These are phyloP conservation scores for Gymnodraco acuticeps DNA, from an alignment of 2,797 vertebrate genomes.

Conservation along the genomic window DNA sequence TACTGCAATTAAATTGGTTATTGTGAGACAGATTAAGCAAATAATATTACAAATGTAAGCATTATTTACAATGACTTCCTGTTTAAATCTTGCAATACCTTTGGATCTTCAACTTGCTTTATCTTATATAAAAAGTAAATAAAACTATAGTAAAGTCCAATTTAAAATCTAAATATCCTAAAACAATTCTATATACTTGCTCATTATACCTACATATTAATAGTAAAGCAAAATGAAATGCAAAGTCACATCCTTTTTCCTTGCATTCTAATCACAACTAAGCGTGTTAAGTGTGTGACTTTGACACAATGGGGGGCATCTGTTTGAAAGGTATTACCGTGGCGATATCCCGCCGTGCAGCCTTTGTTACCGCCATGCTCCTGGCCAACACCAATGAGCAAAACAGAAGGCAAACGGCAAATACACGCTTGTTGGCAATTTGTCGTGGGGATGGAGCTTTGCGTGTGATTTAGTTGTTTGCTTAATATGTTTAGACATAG, in stretches of 20 bases:
- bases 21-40: neutral
- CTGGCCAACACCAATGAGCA: slow-evolving; percentile 50
- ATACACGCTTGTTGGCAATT: slow-evolving; percentile 62
- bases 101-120: neutral
- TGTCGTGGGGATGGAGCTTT: slow-evolving; percentile 59
- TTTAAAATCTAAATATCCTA: neutral
- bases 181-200: too few relatives aligned
- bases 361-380: slow-evolving; percentile 55
- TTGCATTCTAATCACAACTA: slow-evolving; percentile 36
- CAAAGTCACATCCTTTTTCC: slow-evolving; percentile 1
- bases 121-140: too few relatives aligned
- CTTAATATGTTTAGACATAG: slow-evolving; percentile 59
- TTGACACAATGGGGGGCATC: slow-evolving; percentile 57
- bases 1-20: neutral
- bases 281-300: slow-evolving; percentile 48
- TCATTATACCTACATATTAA: too few relatives aligned
- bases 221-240: too few relatives aligned
- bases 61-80: neutral
- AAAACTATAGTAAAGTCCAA: too few relatives aligned
- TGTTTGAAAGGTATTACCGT: slow-evolving; percentile 46
- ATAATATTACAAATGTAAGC: neutral
- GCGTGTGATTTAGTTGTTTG: slow-evolving; percentile 62
- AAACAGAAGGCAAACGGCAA: slow-evolving; percentile 57
- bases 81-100: neutral
- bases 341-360: slow-evolving; percentile 37